These are phyloP conservation scores for Sporophila hypoxantha DNA, from an alignment of 2,113 vertebrate species.

Conservation along the genomic window DNA sequence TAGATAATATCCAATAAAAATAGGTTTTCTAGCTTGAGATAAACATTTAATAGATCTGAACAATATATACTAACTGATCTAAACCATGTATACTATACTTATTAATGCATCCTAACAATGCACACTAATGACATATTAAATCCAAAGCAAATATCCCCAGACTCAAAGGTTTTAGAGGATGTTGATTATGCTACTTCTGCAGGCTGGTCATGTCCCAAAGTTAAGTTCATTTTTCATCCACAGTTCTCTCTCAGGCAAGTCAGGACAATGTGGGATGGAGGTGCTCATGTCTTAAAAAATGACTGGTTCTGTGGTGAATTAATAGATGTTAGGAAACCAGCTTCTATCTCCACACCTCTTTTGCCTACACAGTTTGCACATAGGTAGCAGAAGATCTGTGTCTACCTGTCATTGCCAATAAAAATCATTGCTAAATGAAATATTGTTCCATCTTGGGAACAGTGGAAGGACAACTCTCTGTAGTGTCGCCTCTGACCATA, in stretches of 20 bases:
- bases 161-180: not conserved
- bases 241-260: not conserved
- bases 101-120: not conserved
- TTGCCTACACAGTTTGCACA: not conserved
- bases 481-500: not conserved
- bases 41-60: not conserved
- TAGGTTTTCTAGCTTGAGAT: not conserved
- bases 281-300: not conserved
- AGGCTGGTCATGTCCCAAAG: not conserved
- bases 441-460: not conserved
- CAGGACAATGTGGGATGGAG: not conserved
- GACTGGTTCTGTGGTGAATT: not conserved
- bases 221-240: not conserved
- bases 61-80: not conserved
- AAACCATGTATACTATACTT: not conserved
- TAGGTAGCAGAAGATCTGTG: not conserved
- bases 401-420: not conserved
- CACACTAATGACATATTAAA: not conserved
- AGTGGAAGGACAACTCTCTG: not conserved
- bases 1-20: not conserved
- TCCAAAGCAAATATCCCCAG: not conserved
- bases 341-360: not conserved
- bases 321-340: not conserved
- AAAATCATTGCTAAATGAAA: not conserved
- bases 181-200: not conserved